phyloP scores from a whole-genome alignment of 2,113 vertebrate species.

The Rhodinocichla rosea region DNA sequence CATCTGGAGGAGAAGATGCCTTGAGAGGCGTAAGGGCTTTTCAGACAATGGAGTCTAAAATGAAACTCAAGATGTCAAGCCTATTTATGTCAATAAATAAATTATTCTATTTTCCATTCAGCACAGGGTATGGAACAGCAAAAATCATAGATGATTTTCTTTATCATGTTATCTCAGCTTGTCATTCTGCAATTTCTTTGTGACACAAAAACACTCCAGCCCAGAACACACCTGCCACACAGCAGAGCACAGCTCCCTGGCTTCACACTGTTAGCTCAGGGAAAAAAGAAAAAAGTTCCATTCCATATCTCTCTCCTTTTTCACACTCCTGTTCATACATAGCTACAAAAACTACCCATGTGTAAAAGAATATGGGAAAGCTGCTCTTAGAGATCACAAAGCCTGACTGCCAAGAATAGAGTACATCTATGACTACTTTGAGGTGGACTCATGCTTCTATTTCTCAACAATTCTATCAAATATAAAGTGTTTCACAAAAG shows the following conservation, averaged over 20 bases:
- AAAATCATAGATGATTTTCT: neutral
- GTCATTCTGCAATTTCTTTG: neutral
- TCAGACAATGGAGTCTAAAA: neutral
- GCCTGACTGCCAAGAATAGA: neutral
- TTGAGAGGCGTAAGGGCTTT: neutral
- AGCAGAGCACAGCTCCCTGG: neutral
- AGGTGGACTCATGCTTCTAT: neutral
- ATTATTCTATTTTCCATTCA: neutral
- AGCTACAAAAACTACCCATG: neutral
- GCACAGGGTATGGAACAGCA: neutral
- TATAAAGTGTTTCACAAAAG: neutral
- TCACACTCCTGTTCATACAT: neutral
- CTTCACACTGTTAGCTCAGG: neutral
- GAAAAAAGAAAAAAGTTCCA: neutral
- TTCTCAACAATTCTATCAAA: neutral
- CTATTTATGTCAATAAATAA: neutral
- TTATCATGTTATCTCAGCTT: neutral
- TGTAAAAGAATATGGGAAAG: neutral
- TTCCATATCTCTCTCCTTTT: neutral
- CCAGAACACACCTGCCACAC: fast-evolving
- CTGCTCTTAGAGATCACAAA: neutral
- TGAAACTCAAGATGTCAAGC: neutral
- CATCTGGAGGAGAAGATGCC: neutral
- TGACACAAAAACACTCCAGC: neutral
- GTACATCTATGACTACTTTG: neutral